Base-by-base conservation (phyloP, 2,888 invertebrate genomes). In the Pristionchus japonicus region DNA sequence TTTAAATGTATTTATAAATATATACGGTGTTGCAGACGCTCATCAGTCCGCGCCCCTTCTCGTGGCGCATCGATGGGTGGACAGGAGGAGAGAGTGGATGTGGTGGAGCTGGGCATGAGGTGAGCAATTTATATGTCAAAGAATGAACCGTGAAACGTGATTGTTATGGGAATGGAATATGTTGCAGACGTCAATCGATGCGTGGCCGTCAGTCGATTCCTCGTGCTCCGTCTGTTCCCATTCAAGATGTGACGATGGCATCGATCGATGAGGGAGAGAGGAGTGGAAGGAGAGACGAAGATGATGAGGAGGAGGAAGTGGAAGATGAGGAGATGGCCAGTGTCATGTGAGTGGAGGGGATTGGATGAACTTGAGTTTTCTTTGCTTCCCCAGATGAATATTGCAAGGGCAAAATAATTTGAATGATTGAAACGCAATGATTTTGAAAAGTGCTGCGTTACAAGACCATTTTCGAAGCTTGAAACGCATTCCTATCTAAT, bases 251-350 rank as follows among this genome's bases (percentile, higher is more conserved):
- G 15, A 3, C 37, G 34, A 37, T 11, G 17, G n/a, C 37, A 20
- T 17, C 70, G 7, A 37, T 70, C 17, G 37, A 70, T 57, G 13
- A 27, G 3, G 37, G 70, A 43, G 77, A 11, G n/a, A 37, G n/a
- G n/a, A n/a, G n/a, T n/a, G n/a, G 43, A 43, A 43, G 77, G 34
- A 37, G 43, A 77, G 43, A 23, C n/a, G 37, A 27, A 43, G 17
- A 1, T n/a, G 77, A 27, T 4, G 77, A 77, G n/a, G 47, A 43
- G 11, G 27, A 17, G n/a, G 43, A 77, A 7, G 27, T 77, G 40
- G 77, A 77, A n/a, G 77, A 77, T 77, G 77, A n/a, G 2, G 77
- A 77, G 77, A 77, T 77, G 77, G 43, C n/a, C n/a, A 43, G 43
- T 43, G 77, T 77, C 9, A 23, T 15, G 77, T 77, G 43, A 40